Percentiles rank a stretch among this genome's conserved stretches.
Evolutionary conservation across 2,113 vertebrate genomes (phyloP).

Genomic region (Jacana jacana): DNA sequence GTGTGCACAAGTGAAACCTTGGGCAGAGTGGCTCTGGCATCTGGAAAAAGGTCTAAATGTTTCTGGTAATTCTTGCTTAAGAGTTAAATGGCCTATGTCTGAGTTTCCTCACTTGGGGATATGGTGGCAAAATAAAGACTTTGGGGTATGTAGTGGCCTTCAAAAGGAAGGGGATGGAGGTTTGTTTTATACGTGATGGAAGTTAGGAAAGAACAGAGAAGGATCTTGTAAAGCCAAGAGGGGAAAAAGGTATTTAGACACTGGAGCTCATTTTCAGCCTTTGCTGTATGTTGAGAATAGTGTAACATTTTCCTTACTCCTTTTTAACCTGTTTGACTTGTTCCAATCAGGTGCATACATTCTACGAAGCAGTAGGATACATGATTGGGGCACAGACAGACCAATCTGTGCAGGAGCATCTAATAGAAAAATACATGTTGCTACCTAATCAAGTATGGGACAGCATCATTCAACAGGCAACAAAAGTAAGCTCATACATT

Average conservation of each 20-base stretch:
- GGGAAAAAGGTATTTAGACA: neutral
- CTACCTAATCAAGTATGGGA: conserved; percentile 99
- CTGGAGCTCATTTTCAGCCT: neutral
- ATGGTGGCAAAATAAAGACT: neutral
- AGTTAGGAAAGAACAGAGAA: neutral
- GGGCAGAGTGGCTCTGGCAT: neutral
- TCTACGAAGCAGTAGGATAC: conserved; percentile 98
- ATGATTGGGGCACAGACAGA: conserved; percentile 99
- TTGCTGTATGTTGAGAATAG: neutral
- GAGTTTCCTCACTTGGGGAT: neutral
- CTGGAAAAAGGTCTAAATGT: neutral
- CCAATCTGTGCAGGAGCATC: conserved; percentile 94
- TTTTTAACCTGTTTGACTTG: neutral
- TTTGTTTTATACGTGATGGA: neutral
- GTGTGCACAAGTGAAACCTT: rapidly evolving
- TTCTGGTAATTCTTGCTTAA: neutral
- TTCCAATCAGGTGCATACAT: conserved; percentile 89
- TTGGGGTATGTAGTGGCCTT: neutral
- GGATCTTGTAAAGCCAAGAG: neutral
- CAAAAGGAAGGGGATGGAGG: neutral
- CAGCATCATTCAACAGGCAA: conserved; percentile 99
- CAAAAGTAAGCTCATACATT: conserved; percentile 83
- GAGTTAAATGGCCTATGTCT: neutral
- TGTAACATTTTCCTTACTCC: neutral
- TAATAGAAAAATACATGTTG: conserved; percentile 99